Evolutionary conservation across 2,888 invertebrate species (phyloP), one percentile per base, ranked within the genome.

Genomic region (Hypercompe scribonia): DNA sequence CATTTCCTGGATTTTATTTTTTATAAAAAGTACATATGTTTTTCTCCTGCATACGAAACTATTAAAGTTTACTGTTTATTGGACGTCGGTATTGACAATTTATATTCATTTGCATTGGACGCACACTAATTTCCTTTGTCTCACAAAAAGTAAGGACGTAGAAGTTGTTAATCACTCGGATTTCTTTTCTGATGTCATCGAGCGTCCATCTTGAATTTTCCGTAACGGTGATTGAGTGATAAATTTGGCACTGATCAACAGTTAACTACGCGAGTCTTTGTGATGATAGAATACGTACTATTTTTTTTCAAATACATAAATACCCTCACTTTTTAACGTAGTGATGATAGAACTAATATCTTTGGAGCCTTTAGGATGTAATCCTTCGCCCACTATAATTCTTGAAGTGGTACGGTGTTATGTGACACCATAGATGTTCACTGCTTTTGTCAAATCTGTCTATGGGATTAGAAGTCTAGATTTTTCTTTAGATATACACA

Each of bases 51-150:
- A 54, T n/a, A 28, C n/a, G 11, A 67, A 21, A 50, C 11, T 1
- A 67, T 31, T 28, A 18, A 15, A 34, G 34, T 36, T 34, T 34
- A 54, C 34, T 68, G 68, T 8, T 50, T 8, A 68, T 8, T 54
- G n/a, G 34, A 68, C 31, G 61, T 18, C 18, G 31, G 15, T 31
- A 61, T 18, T 31, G 18, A 54, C 33, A 50, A 68, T 34, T 31
- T 13, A n/a, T 18, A 42, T 66, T 66, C 1, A 68, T 50, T 46
- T 50, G n/a, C 50, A 46, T 46, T 21, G 46, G 46, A 42, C 46
- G 28, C 13, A 68, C 24, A 33, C 24, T 68, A 34, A 68, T 68
- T 68, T 68, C 34, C 54, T 68, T 54, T 54, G 68, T 34, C n/a
- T 34, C 34, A 36, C 7, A 68, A 68, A 67, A 68, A 68, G 33